Base-by-base conservation (phyloP, 2,888 invertebrate genomes). In the Thymelicus lineola region DNA sequence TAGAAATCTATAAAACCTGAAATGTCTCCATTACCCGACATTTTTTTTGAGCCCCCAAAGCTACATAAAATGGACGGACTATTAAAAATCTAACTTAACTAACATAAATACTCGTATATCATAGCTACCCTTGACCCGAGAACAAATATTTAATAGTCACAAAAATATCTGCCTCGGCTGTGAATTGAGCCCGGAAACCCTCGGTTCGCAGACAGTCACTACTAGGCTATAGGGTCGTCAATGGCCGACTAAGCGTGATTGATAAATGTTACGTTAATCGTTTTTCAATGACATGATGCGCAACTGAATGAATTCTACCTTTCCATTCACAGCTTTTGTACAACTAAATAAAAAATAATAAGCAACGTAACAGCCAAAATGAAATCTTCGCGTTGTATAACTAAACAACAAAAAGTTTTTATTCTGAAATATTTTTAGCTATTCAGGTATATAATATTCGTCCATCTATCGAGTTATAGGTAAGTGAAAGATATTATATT, bases 361-460 rank as follows among this genome's bases (percentile, higher is more conserved):
- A 46, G n/a, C n/a, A 46, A n/a, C n/a, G 14, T 46, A 46, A 46
- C 46, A 14, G 15, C 46, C 46, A 46, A 46, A 46, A 46, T 46
- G 46, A 46, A 46, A 46, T 46, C 46, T 46, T 46, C n/a, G 46
- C n/a, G n/a, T 46, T 46, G n/a, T 46, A 46, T 46, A 46, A 46
- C 46, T 46, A n/a, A 46, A 46, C 14, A 46, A 46, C 46, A 46
- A 46, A 46, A 46, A 46, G 14, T n/a, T n/a, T 5, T n/a, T 46
- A n/a, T 46, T 46, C 46, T 46, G n/a, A 46, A 12, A 6, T 6
- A 5, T n/a, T 46, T 46, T 46, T 46, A 46, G 46, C 6, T 46
- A 46, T 46, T 46, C n/a, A n/a, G n/a, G n/a, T 46, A 46, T 46
- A 46, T 46, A 46, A 46, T 46, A 46, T 46, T 42, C 9, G 7